Evolutionary conservation across 2,797 vertebrate genomes (phyloP), one percentile per base, ranked within the genome.

Genomic region (Clamator glandarius): DNA sequence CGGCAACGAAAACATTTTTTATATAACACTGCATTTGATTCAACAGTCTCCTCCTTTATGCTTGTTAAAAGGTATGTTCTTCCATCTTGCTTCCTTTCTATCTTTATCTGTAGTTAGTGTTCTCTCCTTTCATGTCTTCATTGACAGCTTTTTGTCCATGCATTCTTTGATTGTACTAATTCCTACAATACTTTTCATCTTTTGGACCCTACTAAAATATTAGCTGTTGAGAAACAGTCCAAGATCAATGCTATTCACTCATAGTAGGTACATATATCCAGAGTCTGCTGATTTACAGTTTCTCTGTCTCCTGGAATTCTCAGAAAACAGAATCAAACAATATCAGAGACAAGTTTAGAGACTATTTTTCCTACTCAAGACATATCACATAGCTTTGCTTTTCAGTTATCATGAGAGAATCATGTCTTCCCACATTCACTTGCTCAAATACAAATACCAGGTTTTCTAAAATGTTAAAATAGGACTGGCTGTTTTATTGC

Each of bases 31-130:
- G 11, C 5, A 15, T 36, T 73, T 73, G 20, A 66, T 62, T 58
- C 42, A 19, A 61, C 4, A 23, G 6, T 26, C 8, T 83, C 14
- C 4, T 33, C 24, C 31, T 78, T 33, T 41, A 29, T 29, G 19
- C 3, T 39, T 20, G 15, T 15, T 33, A 70, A 29, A 79, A 11
- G 4, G 3, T 42, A 17, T 0, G 0, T 16, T 69, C 55, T 74
- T 87, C 31, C 15, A 46, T 76, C 31, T 48, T 12, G 8, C 14
- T 75, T 62, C n/a, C 17, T 29, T 54, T 44, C 29, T 23, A 3
- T 21, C 20, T 74, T 66, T 67, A 19, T 78, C n/a, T 84, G 41
- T 14, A n/a, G 8, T 8, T 74, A 6, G 18, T 84, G 13, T 6
- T 70, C 14, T 50, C 63, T 62, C 19, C 6, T 12, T 67, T 67